Conservation (phyloP, 1,140 invertebrate species). For the Danaus plexippus region DNA sequence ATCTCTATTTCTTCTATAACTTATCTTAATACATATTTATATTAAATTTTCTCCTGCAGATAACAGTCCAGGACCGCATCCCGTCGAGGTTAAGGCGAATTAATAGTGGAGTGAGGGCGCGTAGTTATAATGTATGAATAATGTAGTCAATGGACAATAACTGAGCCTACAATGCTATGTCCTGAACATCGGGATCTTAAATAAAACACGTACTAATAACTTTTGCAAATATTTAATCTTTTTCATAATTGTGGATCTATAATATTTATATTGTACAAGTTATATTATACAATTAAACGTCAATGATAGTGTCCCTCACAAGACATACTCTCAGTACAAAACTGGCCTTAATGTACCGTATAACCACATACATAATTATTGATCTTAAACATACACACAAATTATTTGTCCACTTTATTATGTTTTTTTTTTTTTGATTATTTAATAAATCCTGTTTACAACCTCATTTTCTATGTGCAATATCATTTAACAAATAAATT, state of each 20-base stretch:
- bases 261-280: conserved; percentile 73
- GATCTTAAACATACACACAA: conserved; percentile 68
- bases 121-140: conserved; percentile 18
- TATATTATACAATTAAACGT: conserved; percentile 71
- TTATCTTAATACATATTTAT: too few species aligned
- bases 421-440: conserved; percentile 40
- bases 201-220: conserved; percentile 58
- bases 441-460: conserved; percentile 58
- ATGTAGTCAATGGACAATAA: conserved; percentile 10
- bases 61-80: conserved; percentile 54
- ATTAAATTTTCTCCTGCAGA: conserved; percentile 34
- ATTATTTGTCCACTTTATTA: conserved; percentile 51
- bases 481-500: conserved; percentile 30
- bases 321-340: conserved; percentile 42
- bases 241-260: conserved; percentile 74
- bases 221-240: conserved; percentile 74
- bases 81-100: conserved; percentile 3
- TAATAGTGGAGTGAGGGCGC: not conserved
- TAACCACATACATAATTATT: conserved; percentile 52
- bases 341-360: conserved; percentile 37
- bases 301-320: conserved; percentile 45
- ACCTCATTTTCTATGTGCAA: conserved; percentile 69
- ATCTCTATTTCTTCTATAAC: too few species aligned
- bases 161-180: conserved; percentile 9
- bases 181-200: conserved; percentile 1